phyloP scores from a whole-genome alignment of 2,797 vertebrate genomes.

The Australoheros facetus region DNA sequence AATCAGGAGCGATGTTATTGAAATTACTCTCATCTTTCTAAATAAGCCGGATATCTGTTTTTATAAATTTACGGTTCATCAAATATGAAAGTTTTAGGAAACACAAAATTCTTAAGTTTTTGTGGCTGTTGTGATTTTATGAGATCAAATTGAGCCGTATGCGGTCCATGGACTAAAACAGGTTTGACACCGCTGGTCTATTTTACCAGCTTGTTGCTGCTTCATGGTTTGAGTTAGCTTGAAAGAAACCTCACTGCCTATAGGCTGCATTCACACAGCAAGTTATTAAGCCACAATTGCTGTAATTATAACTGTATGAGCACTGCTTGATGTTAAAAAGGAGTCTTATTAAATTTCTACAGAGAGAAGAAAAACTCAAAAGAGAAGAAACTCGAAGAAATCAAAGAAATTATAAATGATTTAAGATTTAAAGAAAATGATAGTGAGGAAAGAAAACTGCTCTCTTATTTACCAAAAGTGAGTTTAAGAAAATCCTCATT shows the following conservation, averaged over 20 bases:
- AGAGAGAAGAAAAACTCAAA: neutral
- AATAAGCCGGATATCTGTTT: neutral
- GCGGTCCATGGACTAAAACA: neutral
- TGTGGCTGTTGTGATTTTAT: neutral
- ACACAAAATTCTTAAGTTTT: accelerated
- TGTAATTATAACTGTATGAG: neutral
- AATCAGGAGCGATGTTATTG: neutral
- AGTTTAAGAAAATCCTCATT: neutral
- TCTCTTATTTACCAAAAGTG: neutral
- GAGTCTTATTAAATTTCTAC: neutral
- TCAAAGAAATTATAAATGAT: neutral
- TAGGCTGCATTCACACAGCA: neutral
- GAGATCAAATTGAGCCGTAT: neutral
- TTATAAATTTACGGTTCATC: neutral
- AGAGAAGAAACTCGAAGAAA: neutral
- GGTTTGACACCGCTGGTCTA: accelerated
- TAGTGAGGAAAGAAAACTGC: neutral
- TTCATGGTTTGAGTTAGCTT: neutral
- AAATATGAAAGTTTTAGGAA: neutral
- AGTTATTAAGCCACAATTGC: neutral
- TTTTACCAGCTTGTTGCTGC: neutral
- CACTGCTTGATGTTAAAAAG: neutral
- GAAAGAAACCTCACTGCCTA: accelerated
- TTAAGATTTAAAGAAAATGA: neutral
- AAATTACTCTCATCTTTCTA: accelerated